Conservation (phyloP, 2,888 invertebrate genomes). For the Cosmopolites sordidus region DNA sequence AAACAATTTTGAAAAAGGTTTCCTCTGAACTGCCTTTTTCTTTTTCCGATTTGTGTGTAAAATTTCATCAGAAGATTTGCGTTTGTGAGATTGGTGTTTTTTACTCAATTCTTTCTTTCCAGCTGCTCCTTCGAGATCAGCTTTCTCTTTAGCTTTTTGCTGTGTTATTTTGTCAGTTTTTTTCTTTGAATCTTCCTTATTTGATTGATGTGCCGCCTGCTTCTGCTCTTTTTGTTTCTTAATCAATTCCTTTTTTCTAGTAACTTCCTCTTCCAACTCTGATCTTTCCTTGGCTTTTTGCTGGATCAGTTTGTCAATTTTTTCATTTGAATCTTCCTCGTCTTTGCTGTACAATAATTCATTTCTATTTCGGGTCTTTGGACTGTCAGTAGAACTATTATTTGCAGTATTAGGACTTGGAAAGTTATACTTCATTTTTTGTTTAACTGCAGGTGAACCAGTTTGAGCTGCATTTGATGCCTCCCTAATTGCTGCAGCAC, state of each 20-base stretch:
- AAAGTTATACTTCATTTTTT: slow-evolving; percentile 29
- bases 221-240: slow-evolving; percentile 26
- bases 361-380: slow-evolving; percentile 31
- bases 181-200: background rate
- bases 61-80: slow-evolving; percentile 2
- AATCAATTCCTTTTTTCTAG: slow-evolving; percentile 7
- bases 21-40: slow-evolving; percentile 33
- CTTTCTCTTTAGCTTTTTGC: slow-evolving; percentile 37
- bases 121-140: slow-evolving; percentile 23
- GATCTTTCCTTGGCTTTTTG: slow-evolving; percentile 29
- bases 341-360: slow-evolving; percentile 36
- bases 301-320: slow-evolving; percentile 36
- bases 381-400: slow-evolving; percentile 5
- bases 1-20: slow-evolving; percentile 59
- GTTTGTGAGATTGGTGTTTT: slow-evolving; percentile 4
- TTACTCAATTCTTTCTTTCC: slow-evolving; percentile 15
- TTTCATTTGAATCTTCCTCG: slow-evolving; percentile 35
- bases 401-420: slow-evolving; percentile 10
- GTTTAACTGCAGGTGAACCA: slow-evolving; percentile 33
- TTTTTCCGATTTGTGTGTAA: slow-evolving; percentile 27
- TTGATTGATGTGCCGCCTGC: background rate
- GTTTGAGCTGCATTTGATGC: slow-evolving; percentile 32
- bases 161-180: background rate
- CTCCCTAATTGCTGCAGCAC: slow-evolving; percentile 54
- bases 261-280: background rate